Evolutionary conservation across 2,797 vertebrate genomes (phyloP).

Genomic region (Sus cebifrons): DNA sequence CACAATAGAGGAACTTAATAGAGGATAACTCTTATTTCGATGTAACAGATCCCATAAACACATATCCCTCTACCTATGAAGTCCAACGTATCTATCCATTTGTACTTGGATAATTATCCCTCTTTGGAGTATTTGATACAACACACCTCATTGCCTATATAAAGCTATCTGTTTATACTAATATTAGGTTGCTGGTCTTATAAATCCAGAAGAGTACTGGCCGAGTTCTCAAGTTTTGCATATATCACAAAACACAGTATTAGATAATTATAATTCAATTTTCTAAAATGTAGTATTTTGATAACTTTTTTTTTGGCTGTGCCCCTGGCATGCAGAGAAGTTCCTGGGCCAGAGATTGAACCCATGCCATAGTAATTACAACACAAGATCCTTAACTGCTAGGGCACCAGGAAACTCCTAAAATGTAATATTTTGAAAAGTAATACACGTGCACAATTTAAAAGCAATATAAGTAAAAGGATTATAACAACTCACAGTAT

Average conservation of each 20-base stretch:
- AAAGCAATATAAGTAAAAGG: not conserved
- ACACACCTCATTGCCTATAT: not conserved
- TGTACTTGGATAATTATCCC: not conserved
- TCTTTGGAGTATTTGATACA: conserved; percentile 38
- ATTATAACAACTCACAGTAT: conserved; percentile 33
- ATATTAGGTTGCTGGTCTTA: conserved; percentile 19
- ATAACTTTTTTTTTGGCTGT: too few species aligned
- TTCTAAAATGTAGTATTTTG: conserved; percentile 9
- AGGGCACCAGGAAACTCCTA: too few species aligned
- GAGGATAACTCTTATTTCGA: conserved; percentile 21
- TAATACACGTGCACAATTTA: not conserved
- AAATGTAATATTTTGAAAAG: too few species aligned
- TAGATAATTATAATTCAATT: conserved; percentile 48
- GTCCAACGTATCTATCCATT: not conserved
- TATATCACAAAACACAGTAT: not conserved
- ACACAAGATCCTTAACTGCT: too few species aligned
- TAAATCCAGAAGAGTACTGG: not conserved
- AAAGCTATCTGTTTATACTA: not conserved
- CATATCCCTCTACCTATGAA: not conserved
- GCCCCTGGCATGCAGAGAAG: too few species aligned
- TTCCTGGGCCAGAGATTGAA: not conserved
- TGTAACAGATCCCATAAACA: not conserved
- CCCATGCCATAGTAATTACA: too few species aligned
- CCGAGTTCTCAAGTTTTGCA: conserved; percentile 55
- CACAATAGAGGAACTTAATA: not conserved